Evolutionary conservation across 2,888 invertebrate genomes (phyloP).

Genomic region (Tanytarsus gracilentus): DNA sequence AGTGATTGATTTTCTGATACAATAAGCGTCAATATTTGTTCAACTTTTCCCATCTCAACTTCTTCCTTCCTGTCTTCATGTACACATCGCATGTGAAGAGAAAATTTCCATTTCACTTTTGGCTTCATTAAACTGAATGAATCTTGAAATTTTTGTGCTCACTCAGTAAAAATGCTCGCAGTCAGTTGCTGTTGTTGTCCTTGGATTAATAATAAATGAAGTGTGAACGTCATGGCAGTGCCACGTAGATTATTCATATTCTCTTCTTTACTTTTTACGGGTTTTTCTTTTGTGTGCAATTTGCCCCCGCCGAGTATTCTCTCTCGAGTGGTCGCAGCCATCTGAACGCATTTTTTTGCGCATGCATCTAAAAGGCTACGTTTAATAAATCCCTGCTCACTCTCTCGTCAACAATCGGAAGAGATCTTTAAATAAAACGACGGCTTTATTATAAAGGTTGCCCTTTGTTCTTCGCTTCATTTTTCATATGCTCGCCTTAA

Average conservation of each 20-base stretch:
- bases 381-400: not conserved
- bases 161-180: no score
- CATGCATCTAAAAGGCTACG: not conserved
- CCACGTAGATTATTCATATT: not conserved
- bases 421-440: conserved; percentile 8
- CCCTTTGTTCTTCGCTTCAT: not conserved
- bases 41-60: conserved; percentile 6
- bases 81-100: no score
- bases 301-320: no score
- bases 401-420: not conserved
- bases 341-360: no score
- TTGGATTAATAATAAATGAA: conserved; percentile 25
- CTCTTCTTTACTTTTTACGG: not conserved
- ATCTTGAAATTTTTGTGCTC: not conserved
- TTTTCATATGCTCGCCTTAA: not conserved
- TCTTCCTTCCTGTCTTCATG: not conserved
- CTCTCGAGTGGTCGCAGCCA: no score
- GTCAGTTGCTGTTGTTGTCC: conserved; percentile 1
- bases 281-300: not conserved
- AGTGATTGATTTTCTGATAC: conserved; percentile 29
- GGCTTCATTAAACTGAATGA: conserved; percentile 1
- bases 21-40: conserved; percentile 19
- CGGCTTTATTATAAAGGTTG: conserved; percentile 13
- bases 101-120: not conserved
- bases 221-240: not conserved